Evolutionary conservation across 2,113 vertebrate genomes (phyloP).

Genomic region (Indri indri): DNA sequence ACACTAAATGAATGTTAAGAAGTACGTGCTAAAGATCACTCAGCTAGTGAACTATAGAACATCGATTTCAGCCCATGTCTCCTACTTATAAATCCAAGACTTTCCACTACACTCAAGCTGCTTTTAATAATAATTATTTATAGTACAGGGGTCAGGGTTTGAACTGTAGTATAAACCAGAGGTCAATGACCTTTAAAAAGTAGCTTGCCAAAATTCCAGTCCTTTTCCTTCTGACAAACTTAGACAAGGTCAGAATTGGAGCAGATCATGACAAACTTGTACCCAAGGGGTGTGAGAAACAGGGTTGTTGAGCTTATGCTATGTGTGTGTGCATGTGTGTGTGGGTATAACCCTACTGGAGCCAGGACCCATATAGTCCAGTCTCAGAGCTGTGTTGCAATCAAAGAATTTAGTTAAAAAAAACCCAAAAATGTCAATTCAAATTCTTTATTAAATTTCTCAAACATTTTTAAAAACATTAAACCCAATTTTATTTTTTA

Average conservation of each 20-base stretch:
- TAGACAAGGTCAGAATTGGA: not conserved
- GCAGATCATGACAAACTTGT: not conserved
- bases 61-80: not conserved
- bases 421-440: not conserved
- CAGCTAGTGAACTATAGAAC: not conserved
- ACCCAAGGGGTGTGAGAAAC: slow-evolving; percentile 2
- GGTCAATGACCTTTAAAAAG: slow-evolving; percentile 34
- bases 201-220: slow-evolving; percentile 46
- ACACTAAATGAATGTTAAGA: not conserved
- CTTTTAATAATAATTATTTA: slow-evolving; percentile 45
- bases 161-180: slow-evolving; percentile 40
- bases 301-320: not conserved
- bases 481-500: not conserved
- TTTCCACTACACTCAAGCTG: not conserved
- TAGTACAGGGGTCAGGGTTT: not conserved
- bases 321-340: not conserved
- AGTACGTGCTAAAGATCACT: not conserved
- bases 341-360: not conserved
- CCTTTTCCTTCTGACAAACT: slow-evolving; percentile 34
- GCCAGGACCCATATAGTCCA: not conserved
- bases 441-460: slow-evolving; percentile 29
- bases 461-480: not conserved
- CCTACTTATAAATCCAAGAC: slow-evolving; percentile 18
- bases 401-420: not conserved
- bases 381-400: not conserved